phyloP scores from a whole-genome alignment of 2,888 invertebrate genomes.

The Tetropium fuscum region DNA sequence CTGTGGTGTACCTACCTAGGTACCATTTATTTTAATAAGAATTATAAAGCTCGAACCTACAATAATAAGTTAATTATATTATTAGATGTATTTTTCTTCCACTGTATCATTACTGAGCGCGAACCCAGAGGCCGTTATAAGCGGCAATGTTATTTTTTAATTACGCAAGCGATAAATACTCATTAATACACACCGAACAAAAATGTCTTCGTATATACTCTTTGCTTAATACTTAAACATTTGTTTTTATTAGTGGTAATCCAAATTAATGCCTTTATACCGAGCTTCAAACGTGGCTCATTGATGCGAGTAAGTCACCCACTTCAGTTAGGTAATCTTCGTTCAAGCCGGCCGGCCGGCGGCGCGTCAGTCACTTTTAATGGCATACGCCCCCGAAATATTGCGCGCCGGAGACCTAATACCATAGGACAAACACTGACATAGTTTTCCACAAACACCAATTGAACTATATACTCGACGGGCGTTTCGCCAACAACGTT shows the following conservation, averaged over 20 bases:
- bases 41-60: no score
- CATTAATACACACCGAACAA: constrained; percentile 28
- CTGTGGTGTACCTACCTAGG: no score
- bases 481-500: no score
- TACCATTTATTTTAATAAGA: no score
- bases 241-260: constrained; percentile 47
- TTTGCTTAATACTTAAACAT: constrained; percentile 42
- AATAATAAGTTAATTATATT: no score
- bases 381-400: constrained; percentile 22
- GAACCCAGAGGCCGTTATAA: neutral
- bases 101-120: neutral
- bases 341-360: constrained; percentile 22
- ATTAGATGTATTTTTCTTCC: no score
- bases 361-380: constrained; percentile 28
- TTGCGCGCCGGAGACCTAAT: no score
- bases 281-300: constrained; percentile 29
- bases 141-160: constrained; percentile 20
- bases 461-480: neutral
- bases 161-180: constrained; percentile 23
- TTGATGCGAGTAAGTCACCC: constrained; percentile 31
- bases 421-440: no score
- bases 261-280: constrained; percentile 43
- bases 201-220: constrained; percentile 25
- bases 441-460: neutral
- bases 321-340: constrained; percentile 32